Conservation (phyloP, 2,797 vertebrate genomes). For the Gallirallus australis region DNA sequence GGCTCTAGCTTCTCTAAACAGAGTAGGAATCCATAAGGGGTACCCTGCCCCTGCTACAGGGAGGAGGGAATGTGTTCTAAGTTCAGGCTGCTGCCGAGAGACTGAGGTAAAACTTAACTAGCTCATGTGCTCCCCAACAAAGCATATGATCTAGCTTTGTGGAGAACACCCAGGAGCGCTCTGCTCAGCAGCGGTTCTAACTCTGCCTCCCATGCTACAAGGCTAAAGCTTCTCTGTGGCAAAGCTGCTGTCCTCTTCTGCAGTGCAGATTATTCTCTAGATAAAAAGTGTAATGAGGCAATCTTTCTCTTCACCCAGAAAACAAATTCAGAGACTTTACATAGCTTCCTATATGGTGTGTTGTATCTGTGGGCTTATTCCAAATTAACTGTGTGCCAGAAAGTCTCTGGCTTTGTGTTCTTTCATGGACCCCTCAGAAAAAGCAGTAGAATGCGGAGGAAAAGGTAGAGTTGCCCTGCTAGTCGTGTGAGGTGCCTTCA, state of each 20-base stretch:
- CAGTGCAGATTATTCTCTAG: neutral
- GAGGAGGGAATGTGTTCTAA: neutral
- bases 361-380: neutral
- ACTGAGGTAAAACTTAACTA: neutral
- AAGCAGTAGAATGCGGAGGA: neutral
- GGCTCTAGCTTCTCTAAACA: neutral
- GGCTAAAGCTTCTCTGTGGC: neutral
- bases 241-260: neutral
- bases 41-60: neutral
- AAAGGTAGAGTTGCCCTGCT: too few species aligned
- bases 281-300: neutral
- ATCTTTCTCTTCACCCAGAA: neutral
- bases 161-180: neutral
- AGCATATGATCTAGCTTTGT: accelerated
- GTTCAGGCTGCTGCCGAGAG: neutral
- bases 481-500: neutral
- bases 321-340: neutral
- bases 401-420: neutral
- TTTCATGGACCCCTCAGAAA: neutral
- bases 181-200: accelerated
- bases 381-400: neutral
- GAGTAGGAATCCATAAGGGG: neutral
- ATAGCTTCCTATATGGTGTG: neutral
- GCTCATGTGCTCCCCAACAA: accelerated
- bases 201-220: neutral